A percentile compares a stretch with the other conserved stretches of the same genome.
These are phyloP conservation scores for Wasmannia auropunctata DNA, from an alignment of 1,140 invertebrate genomes.

Conservation along the genomic window DNA sequence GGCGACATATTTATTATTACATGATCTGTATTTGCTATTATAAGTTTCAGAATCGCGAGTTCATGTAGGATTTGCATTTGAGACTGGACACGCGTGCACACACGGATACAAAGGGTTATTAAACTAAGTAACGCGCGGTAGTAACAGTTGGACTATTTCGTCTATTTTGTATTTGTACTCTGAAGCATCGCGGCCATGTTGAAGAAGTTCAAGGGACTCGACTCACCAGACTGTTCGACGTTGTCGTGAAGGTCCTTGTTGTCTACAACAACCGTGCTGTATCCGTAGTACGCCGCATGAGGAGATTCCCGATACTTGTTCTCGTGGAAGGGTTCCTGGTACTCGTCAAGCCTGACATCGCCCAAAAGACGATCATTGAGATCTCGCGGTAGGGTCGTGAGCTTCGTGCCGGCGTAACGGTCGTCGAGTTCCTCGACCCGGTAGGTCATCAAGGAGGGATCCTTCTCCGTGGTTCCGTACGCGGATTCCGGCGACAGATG, in stretches of 20 bases:
- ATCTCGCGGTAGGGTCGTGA: constrained; percentile 82
- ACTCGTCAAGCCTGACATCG: constrained; percentile 84
- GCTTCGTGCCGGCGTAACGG: constrained; percentile 82
- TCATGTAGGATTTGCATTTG: neutral
- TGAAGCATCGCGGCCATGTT: neutral
- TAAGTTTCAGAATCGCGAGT: neutral
- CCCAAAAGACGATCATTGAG: constrained; percentile 83
- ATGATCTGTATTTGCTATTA: neutral
- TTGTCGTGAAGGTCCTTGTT: constrained; percentile 85
- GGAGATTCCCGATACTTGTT: constrained; percentile 83
- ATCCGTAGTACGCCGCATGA: constrained; percentile 86
- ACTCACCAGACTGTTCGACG: constrained; percentile 84
- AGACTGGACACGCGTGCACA: neutral
- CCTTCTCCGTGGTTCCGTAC: constrained; percentile 84
- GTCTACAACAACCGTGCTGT: constrained; percentile 86
- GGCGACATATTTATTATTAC: neutral
- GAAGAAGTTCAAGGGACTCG: constrained; percentile 30
- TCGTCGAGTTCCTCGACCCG: constrained; percentile 83
- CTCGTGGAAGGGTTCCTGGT: constrained; percentile 86
- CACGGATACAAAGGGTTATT: neutral
- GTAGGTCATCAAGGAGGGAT: constrained; percentile 83
- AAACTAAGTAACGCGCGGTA: neutral
- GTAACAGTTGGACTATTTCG: neutral
- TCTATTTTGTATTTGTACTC: neutral
- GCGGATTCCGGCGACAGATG: constrained; percentile 83